Percentiles rank a stretch among this genome's conserved stretches.
These are phyloP conservation scores for Diorhabda elongata DNA, from an alignment of 1,140 invertebrate species.

Conservation along the genomic window DNA sequence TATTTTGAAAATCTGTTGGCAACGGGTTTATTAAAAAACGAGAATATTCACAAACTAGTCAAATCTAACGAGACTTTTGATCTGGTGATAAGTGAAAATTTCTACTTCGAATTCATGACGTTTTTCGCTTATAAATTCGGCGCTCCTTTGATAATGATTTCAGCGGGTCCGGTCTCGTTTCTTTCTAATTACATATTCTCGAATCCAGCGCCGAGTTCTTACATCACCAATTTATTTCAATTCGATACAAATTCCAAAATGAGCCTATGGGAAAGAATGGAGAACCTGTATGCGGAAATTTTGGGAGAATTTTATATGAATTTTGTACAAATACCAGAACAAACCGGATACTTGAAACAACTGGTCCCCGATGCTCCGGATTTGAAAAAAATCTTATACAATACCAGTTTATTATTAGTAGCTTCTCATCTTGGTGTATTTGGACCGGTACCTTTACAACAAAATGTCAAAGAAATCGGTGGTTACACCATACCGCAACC, in stretches of 20 bases:
- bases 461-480: conserved; percentile 18
- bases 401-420: conserved; percentile 27
- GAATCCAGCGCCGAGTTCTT: conserved; percentile 45
- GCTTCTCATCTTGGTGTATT: conserved; percentile 28
- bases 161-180: conserved; percentile 37
- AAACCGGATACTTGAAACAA: conserved; percentile 23
- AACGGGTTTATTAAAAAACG: conserved; percentile 11
- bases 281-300: not conserved
- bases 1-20: not conserved
- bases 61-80: conserved; percentile 47
- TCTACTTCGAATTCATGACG: conserved; percentile 48
- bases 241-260: conserved; percentile 42
- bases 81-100: conserved; percentile 47
- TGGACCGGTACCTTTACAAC: conserved; percentile 20
- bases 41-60: conserved; percentile 28
- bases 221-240: conserved; percentile 40
- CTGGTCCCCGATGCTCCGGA: conserved; percentile 27
- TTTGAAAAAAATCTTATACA: conserved; percentile 29
- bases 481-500: conserved; percentile 21
- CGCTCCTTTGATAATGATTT: conserved; percentile 44
- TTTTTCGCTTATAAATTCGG: conserved; percentile 46
- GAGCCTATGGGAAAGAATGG: conserved; percentile 46
- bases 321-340: conserved; percentile 16
- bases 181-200: conserved; percentile 38
- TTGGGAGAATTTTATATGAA: conserved; percentile 14